Percentiles rank a stretch among this genome's conserved stretches.
phyloP scores from a whole-genome alignment of 2,797 vertebrate species.

The Danio albolineatus region DNA sequence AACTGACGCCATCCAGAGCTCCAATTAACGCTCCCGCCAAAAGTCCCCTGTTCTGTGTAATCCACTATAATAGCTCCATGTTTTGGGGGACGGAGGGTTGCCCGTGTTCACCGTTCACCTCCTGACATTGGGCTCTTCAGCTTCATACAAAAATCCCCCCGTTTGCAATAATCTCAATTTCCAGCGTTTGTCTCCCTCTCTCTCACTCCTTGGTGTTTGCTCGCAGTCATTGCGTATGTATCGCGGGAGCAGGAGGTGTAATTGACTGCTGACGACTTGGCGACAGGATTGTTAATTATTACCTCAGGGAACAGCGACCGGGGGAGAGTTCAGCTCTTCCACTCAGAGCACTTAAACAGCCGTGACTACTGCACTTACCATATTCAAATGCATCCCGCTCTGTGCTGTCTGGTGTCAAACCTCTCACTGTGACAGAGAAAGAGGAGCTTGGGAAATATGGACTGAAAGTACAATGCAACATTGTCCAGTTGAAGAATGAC shows the following conservation, averaged over 20 bases:
- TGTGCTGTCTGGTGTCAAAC: conserved; percentile 62
- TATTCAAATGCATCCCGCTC: conserved; percentile 76
- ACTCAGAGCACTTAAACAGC: conserved; percentile 74
- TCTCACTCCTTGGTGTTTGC: conserved; percentile 75
- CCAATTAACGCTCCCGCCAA: conserved; percentile 82
- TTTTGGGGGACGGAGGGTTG: conserved; percentile 79
- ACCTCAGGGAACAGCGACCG: conserved; percentile 77
- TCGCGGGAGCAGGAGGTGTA: conserved; percentile 77
- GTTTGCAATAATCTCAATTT: conserved; percentile 80
- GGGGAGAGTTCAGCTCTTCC: conserved; percentile 72
- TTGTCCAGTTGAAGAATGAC: conserved; percentile 33
- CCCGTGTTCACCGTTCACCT: conserved; percentile 79
- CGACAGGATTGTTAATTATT: conserved; percentile 83
- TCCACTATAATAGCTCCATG: conserved; percentile 82
- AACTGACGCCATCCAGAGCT: conserved; percentile 80
- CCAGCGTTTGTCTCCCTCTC: conserved; percentile 75
- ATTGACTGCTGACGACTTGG: conserved; percentile 82
- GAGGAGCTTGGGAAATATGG: conserved; percentile 32
- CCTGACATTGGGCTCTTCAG: conserved; percentile 77
- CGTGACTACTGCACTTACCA: conserved; percentile 71
- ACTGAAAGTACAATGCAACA: conserved; percentile 42
- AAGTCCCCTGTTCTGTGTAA: conserved; percentile 80
- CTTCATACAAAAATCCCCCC: conserved; percentile 72
- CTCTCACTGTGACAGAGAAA: conserved; percentile 50
- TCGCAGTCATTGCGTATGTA: conserved; percentile 76